Conservation (phyloP, 1,140 invertebrate genomes). For the Holotrichia oblita region DNA sequence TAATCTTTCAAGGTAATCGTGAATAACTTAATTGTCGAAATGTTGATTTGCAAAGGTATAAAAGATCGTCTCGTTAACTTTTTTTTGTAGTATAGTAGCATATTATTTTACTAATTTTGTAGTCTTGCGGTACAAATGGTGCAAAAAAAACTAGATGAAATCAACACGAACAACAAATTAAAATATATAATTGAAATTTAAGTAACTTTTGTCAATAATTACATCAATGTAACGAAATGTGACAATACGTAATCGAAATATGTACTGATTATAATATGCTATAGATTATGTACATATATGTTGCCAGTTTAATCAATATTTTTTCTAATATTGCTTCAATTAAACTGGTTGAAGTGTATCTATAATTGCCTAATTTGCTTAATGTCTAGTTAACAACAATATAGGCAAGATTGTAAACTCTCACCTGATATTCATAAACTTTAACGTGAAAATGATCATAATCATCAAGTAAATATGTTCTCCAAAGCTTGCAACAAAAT, state of each 20-base stretch:
- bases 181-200: too few species aligned
- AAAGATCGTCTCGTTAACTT: too few species aligned
- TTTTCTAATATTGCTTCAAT: neutral
- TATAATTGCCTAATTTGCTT: slow-evolving; percentile 22
- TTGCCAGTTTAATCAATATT: slow-evolving; percentile 27
- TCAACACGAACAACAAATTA: too few species aligned
- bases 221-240: too few species aligned
- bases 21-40: neutral
- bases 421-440: neutral
- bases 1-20: neutral
- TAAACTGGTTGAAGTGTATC: neutral
- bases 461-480: slow-evolving; percentile 10
- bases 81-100: too few species aligned
- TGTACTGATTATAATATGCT: neutral
- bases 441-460: neutral
- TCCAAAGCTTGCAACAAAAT: slow-evolving; percentile 29
- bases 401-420: neutral
- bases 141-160: too few species aligned
- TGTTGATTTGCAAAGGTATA: too few species aligned
- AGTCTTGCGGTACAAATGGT: too few species aligned
- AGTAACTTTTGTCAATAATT: too few species aligned
- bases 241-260: neutral
- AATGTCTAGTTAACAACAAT: neutral
- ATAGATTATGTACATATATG: neutral
- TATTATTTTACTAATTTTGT: too few species aligned